phyloP scores from a whole-genome alignment of 2,113 vertebrate genomes.

The Chitala chitala region DNA sequence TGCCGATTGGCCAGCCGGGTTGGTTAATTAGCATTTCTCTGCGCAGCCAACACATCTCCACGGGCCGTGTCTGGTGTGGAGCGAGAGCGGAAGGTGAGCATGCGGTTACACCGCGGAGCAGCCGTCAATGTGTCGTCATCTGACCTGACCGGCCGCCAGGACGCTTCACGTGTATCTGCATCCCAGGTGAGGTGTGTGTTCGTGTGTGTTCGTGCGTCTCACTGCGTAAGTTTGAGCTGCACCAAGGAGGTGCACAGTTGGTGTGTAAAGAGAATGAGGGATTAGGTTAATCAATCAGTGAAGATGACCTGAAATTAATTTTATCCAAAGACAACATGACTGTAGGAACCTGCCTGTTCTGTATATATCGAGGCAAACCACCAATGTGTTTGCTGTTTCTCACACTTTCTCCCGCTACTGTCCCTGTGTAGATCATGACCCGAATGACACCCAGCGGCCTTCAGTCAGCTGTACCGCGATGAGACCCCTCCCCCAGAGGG shows the following conservation, averaged over 20 bases:
- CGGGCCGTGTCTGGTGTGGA: slow-evolving; percentile 75
- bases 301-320: too few relatives aligned
- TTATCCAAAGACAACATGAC: too few relatives aligned
- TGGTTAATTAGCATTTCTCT: slow-evolving; percentile 8
- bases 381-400: neutral
- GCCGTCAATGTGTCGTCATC: slow-evolving; percentile 93
- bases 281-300: too few relatives aligned
- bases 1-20: neutral
- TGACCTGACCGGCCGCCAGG: slow-evolving; percentile 91
- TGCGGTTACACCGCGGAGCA: slow-evolving; percentile 90
- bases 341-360: neutral
- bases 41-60: slow-evolving; percentile 67
- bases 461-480: slow-evolving; percentile 91
- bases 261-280: too few relatives aligned
- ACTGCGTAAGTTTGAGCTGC: too few relatives aligned
- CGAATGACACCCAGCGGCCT: slow-evolving; percentile 80
- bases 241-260: too few relatives aligned
- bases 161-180: slow-evolving; percentile 92
- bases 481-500: slow-evolving; percentile 59
- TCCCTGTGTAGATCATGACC: neutral
- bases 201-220: neutral
- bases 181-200: slow-evolving; percentile 73
- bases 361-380: too few relatives aligned
- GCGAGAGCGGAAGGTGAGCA: slow-evolving; percentile 93
- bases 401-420: neutral